phyloP scores from a whole-genome alignment of 2,797 vertebrate species.

The Xiphophorus birchmanni region DNA sequence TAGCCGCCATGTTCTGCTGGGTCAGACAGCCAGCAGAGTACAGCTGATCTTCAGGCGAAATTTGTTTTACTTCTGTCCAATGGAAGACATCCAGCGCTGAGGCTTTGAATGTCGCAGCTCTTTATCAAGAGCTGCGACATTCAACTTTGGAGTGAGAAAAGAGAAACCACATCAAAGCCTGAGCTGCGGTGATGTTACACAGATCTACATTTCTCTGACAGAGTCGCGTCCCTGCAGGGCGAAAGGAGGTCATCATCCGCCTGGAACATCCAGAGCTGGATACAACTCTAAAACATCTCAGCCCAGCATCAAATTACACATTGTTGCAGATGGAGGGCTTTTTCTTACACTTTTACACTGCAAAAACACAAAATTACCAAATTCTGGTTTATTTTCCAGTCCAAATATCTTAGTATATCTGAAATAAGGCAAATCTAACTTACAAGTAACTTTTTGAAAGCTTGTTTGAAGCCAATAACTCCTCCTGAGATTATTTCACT shows the following conservation, averaged over 20 bases:
- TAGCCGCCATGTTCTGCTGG: background rate
- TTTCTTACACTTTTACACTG: too few relatives aligned
- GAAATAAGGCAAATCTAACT: too few relatives aligned
- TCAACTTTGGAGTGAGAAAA: background rate
- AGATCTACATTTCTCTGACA: background rate
- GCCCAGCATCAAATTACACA: background rate
- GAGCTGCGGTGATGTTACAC: background rate
- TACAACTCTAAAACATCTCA: background rate
- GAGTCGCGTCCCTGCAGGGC: background rate
- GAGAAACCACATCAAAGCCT: background rate
- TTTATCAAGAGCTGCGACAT: background rate
- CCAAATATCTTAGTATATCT: too few relatives aligned
- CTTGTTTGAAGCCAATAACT: too few relatives aligned
- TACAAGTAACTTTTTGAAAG: too few relatives aligned
- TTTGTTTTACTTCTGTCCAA: background rate
- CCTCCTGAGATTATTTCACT: too few relatives aligned
- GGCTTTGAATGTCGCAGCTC: background rate
- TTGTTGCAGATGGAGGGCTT: background rate
- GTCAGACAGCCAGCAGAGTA: background rate
- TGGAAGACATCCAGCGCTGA: background rate
- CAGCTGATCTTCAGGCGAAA: background rate
- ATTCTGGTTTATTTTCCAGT: too few relatives aligned
- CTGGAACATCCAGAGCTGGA: background rate
- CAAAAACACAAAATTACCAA: too few relatives aligned
- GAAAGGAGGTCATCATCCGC: background rate